phyloP scores from a whole-genome alignment of 1,140 invertebrate species.

The Sminthurinus signatus region DNA sequence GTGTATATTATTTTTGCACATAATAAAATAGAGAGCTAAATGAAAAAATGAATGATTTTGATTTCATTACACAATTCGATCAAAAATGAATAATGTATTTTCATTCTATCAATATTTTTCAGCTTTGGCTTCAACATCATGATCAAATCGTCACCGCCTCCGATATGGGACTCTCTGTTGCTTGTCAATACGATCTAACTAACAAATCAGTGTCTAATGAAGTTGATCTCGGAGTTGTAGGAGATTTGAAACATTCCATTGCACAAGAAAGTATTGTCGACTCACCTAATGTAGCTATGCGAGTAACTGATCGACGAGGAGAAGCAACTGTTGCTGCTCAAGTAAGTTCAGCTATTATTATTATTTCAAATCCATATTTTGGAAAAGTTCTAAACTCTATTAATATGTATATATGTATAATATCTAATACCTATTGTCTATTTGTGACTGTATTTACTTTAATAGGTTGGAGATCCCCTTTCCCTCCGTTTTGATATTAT shows the following conservation, averaged over 20 bases:
- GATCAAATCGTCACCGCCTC: conserved; percentile 91
- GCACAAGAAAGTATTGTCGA: conserved; percentile 62
- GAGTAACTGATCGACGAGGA: conserved; percentile 57
- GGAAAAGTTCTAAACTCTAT: background rate
- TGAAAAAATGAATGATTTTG: too few relatives aligned
- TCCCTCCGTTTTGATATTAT: conserved; percentile 86
- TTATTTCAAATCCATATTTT: too few relatives aligned
- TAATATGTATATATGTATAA: too few relatives aligned
- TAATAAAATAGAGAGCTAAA: too few relatives aligned
- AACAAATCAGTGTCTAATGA: conserved; percentile 90
- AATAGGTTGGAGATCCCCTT: conserved; percentile 79
- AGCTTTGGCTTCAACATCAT: conserved; percentile 93
- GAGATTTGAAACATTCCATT: conserved; percentile 61
- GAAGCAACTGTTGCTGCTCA: conserved; percentile 47
- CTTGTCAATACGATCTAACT: conserved; percentile 86
- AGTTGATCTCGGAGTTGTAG: conserved; percentile 78
- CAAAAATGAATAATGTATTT: too few relatives aligned
- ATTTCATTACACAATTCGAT: too few relatives aligned
- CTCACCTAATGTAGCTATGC: conserved; percentile 89
- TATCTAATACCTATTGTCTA: background rate
- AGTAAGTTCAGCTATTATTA: conserved; percentile 32
- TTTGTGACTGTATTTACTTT: conserved; percentile 39
- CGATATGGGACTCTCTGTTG: conserved; percentile 82
- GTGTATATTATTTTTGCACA: too few relatives aligned
- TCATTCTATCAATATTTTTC: too few relatives aligned